Evolutionary conservation across 2,113 vertebrate species (phyloP), one percentile per base, ranked within the genome.

Genomic region (Procavia capensis): DNA sequence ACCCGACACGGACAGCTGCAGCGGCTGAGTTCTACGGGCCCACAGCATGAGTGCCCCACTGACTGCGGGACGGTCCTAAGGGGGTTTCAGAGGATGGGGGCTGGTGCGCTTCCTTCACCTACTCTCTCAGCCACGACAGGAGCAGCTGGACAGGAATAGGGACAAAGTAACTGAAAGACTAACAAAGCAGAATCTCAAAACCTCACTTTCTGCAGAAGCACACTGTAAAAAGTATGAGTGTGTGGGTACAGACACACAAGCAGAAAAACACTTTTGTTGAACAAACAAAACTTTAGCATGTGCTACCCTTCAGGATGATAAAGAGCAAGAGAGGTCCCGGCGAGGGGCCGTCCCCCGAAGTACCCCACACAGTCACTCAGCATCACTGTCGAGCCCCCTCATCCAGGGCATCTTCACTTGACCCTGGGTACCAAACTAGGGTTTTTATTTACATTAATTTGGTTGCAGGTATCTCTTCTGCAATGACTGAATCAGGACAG

Each of bases 221-320:
- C 3, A 16, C n/a, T 81, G 39, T 92, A 80, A 93, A 90, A 90
- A 61, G 39, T 9, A 25, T 41, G 43, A 79, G 34, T 79, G 7
- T 61, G 36, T 31, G 86, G 39, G 59, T 2, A 89, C 0, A 93
- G 76, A 89, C 43, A 88, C 31, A 72, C 1, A 74, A 27, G 36
- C 86, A 94, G 25, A 82, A 64, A 85, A 76, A 87, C 34, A 43
- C 22, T 93, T 66, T 64, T 92, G 50, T 39, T 78, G 16, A 43
- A 29, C n/a, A n/a, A n/a, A n/a, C n/a, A n/a, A n/a, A 87, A 34
- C 59, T 61, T 59, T 57, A 80, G 70, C 20, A 70, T 61, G 1
- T 17, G 39, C 57, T 70, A 88, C 64, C 74, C 50, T 84, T 50
- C 63, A 64, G 45, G 61, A 54, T 70, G 76, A 86, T 41, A 90